Evolutionary conservation across 2,797 vertebrate species (phyloP), one percentile per base, ranked within the genome.

Genomic region (Orientallactaga sibirica): DNA sequence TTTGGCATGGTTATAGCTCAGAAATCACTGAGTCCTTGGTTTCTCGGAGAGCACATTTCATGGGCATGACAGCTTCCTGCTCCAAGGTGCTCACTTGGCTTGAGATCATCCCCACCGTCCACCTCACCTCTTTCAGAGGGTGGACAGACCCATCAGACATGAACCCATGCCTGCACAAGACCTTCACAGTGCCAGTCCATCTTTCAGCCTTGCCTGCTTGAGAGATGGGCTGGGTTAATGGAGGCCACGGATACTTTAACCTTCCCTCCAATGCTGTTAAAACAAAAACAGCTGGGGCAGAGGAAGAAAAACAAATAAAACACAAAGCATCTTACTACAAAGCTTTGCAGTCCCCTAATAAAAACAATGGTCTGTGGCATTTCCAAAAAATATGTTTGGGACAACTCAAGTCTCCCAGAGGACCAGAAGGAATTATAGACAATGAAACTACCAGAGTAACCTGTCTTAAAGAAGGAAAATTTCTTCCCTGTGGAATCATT

Each of bases 241-340:
- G 97, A 97, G 97, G 98, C 97, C 98, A 98, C 95, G 97, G 97
- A 96, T 96, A 96, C 97, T 97, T 98, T 98, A 98, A 98, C 98
- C 97, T 98, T 98, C 96, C 97, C 98, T 97, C 95, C 96, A 96
- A 96, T 95, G 97, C 96, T 96, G 94, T 97, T 98, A 98, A 98
- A 98, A 97, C 97, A 98, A 98, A 98, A 98, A 41, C 98, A 98
- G 98, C 98, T 98, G 98, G 97, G 95, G 92, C 96, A 97, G 94
- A 97, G 97, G 97, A 98, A 98, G 97, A 96, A 98, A 98, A 98
- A 98, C 98, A 98, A 98, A 98, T 98, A 98, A 97, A 98, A 98
- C 96, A 97, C 97, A 98, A 97, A 97, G 96, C 97, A 92, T 98
- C 97, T 97, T 97, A 98, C 98, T 98, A 98, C 97, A 98, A 98